Evolutionary conservation across 2,888 invertebrate genomes (phyloP), one percentile per base, ranked within the genome.

Genomic region (Temnothorax unifasciatus): DNA sequence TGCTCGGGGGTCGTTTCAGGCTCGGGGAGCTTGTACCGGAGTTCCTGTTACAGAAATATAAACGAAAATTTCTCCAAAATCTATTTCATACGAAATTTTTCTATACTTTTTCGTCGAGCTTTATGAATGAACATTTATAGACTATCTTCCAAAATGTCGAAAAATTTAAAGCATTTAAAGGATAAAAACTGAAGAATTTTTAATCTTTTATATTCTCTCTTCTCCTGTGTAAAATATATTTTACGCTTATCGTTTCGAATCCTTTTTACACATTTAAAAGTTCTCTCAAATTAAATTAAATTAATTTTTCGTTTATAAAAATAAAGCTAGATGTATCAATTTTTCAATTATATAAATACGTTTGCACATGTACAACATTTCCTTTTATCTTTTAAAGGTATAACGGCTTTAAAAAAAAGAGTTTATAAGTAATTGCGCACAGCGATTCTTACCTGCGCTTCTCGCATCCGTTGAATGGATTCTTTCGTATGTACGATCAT

Each of bases 11-110:
- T 47, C 1, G 6, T 9, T 3, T 86, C 83, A 6, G 47, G 38
- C 25, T 77, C 77, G 34, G 86, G 79, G 15, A 89, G 34, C 15
- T 82, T 92, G 38, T 86, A 63, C 6, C 47, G 68, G 8, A 87
- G 29, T 21, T 84, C 71, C 91, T 91, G 29, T 44, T 6, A 57
- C n/a, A 4, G 2, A 76, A 54, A 83, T 81, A 41, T 34, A 9
- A 73, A 54, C 13, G 1, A 3, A 34, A 34, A 6, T 6, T 34
- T 34, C 6, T 34, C 6, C 6, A 6, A 34, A 34, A 34, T 34
- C 34, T 34, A 34, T 34, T 34, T 34, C 6, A 34, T 34, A 34
- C 6, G 3, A 34, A 34, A 34, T 34, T 6, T 34, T 34, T 6
- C 34, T 0, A 34, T 6, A 34, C 6, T 34, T 34, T 34, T 4